phyloP scores from a whole-genome alignment of 2,797 vertebrate species.

The Melanotaenia pygmaea region DNA sequence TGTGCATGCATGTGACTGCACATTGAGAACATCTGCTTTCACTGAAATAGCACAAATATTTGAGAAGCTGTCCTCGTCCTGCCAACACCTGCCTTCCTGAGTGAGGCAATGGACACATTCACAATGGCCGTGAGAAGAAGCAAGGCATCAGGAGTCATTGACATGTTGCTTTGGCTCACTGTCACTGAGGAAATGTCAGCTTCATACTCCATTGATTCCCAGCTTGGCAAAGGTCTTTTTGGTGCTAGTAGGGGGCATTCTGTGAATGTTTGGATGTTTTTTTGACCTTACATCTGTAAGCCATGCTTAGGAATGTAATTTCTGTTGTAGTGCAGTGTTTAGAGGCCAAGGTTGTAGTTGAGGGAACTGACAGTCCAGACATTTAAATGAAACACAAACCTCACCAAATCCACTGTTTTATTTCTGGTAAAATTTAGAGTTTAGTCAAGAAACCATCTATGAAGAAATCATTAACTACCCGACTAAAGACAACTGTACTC shows the following conservation, averaged over 20 bases:
- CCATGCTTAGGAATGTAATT: conserved; percentile 42
- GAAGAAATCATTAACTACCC: too few relatives aligned
- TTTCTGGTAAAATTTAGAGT: too few relatives aligned
- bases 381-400: conserved; percentile 3
- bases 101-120: conserved; percentile 62
- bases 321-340: conserved; percentile 56
- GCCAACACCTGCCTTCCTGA: conserved; percentile 74
- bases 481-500: too few relatives aligned
- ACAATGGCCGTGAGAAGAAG: conserved; percentile 68
- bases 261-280: conserved; percentile 39
- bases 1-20: conserved; percentile 14
- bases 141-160: conserved; percentile 69
- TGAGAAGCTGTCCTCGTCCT: conserved; percentile 65
- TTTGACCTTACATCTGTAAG: conserved; percentile 69
- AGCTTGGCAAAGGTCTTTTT: conserved; percentile 43
- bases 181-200: conserved; percentile 77
- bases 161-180: conserved; percentile 70
- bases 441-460: too few relatives aligned
- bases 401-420: too few relatives aligned
- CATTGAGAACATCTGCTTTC: conserved; percentile 57
- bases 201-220: conserved; percentile 43
- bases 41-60: conserved; percentile 62
- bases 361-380: conserved; percentile 15
- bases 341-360: conserved; percentile 39
- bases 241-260: conserved; percentile 23